Conservation (phyloP, 1,140 invertebrate species). For the Oscheius sp. region DNA sequence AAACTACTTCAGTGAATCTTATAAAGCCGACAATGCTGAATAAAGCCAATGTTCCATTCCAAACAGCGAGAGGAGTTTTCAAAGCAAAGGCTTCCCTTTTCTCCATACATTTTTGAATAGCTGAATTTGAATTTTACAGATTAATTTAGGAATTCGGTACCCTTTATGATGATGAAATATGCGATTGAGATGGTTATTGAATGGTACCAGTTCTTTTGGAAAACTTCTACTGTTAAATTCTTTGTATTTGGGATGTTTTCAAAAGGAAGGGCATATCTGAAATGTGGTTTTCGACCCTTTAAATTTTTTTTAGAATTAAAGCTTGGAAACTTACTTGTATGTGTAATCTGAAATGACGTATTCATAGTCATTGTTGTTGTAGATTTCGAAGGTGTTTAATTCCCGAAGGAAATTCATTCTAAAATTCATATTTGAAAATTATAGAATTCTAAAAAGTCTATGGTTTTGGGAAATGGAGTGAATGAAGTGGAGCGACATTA, state of each 20-base stretch:
- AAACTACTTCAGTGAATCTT: conserved; percentile 70
- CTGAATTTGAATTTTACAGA: background rate
- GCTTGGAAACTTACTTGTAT: no score
- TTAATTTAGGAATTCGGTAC: background rate
- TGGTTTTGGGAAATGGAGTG: no score
- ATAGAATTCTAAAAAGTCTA: no score
- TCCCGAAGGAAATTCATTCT: conserved; percentile 1
- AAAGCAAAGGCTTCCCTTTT: conserved; percentile 81
- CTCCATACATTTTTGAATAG: conserved; percentile 80
- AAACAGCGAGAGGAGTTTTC: conserved; percentile 76
- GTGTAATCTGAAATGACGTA: conserved; percentile 48
- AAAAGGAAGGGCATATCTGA: conserved; percentile 52
- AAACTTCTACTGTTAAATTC: conserved; percentile 47
- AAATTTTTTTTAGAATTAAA: conserved; percentile 14
- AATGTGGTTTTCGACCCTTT: conserved; percentile 23
- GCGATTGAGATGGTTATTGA: conserved; percentile 57
- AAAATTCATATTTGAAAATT: no score
- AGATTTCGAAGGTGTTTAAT: conserved; percentile 8
- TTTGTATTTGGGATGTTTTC: conserved; percentile 50
- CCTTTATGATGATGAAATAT: conserved; percentile 52
- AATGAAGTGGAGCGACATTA: no score
- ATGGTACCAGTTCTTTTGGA: conserved; percentile 58
- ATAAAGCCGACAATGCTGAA: conserved; percentile 78
- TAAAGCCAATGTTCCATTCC: conserved; percentile 84
- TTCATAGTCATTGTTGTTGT: conserved; percentile 1